These are phyloP conservation scores for Pandemis heparana DNA, from an alignment of 2,888 invertebrate genomes.

Conservation along the genomic window DNA sequence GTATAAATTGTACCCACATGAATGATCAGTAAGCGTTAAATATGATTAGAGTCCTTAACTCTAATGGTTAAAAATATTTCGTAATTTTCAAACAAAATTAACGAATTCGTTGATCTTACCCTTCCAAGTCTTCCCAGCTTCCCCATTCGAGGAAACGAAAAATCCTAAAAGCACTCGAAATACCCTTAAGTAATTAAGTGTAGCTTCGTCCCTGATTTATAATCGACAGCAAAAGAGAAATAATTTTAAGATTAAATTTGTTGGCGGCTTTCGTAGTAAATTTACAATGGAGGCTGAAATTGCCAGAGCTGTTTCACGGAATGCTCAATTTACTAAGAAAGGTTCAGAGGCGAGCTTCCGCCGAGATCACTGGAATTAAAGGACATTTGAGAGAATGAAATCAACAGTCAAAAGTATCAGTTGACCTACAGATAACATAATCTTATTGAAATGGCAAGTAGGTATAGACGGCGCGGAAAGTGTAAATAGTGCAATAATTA, in stretches of 20 bases:
- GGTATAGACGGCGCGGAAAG: background rate
- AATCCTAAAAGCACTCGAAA: constrained; percentile 36
- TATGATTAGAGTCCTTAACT: background rate
- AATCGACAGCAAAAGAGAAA: constrained; percentile 60
- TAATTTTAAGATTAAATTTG: constrained; percentile 76
- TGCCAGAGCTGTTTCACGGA: constrained; percentile 68
- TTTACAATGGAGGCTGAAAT: constrained; percentile 73
- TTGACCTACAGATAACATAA: background rate
- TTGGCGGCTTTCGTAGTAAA: constrained; percentile 75
- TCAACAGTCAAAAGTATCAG: background rate
- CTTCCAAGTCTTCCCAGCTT: constrained; percentile 3
- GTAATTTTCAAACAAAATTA: constrained; percentile 18
- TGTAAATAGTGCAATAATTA: background rate
- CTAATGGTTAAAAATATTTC: background rate
- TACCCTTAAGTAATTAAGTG: constrained; percentile 47
- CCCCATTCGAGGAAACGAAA: constrained; percentile 33
- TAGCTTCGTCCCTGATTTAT: constrained; percentile 54
- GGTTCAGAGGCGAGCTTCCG: constrained; percentile 56
- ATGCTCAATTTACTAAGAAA: constrained; percentile 77
- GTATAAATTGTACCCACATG: background rate
- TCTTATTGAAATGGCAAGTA: background rate
- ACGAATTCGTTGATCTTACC: constrained; percentile 20
- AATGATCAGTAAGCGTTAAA: background rate
- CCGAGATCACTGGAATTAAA: constrained; percentile 69
- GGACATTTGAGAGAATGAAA: constrained; percentile 57